A percentile compares a stretch with the other conserved stretches of the same genome.
Evolutionary conservation across 2,888 invertebrate species (phyloP).

Genomic region (Anthrax anthrax): DNA sequence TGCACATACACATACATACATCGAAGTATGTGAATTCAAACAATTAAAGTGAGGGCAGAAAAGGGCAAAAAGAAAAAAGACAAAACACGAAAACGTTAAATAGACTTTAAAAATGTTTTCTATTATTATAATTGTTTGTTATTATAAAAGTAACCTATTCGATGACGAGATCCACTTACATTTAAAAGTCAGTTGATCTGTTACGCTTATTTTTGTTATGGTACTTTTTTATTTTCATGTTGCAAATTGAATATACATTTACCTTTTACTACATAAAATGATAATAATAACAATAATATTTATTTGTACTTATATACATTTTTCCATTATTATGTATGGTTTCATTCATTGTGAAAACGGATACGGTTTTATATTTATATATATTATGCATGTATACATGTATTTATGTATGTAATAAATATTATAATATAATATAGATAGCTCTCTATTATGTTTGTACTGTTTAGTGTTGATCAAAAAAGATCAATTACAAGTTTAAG

Average conservation of each 20-base stretch:
- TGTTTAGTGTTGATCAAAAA: constrained; percentile 5
- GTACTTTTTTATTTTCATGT: background rate
- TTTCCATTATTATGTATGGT: background rate
- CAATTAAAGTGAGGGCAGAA: too few species aligned
- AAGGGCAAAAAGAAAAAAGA: too few species aligned
- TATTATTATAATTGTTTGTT: too few species aligned
- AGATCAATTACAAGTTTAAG: constrained; percentile 6
- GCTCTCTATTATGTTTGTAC: too few species aligned
- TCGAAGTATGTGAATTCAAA: too few species aligned
- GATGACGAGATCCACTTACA: constrained; percentile 5
- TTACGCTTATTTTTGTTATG: background rate
- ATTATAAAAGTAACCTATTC: too few species aligned
- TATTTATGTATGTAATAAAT: too few species aligned
- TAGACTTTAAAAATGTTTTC: too few species aligned
- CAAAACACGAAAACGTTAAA: too few species aligned
- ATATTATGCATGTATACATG: background rate
- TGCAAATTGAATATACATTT: background rate
- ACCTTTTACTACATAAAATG: background rate
- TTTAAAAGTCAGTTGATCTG: background rate
- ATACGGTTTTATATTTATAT: constrained; percentile 4
- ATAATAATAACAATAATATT: background rate
- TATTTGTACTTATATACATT: background rate
- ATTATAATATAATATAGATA: too few species aligned
- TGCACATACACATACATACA: too few species aligned
- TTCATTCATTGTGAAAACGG: constrained; percentile 6